Evolutionary conservation across 2,888 invertebrate genomes (phyloP).

Genomic region (Rhopalosiphum nymphaeae): DNA sequence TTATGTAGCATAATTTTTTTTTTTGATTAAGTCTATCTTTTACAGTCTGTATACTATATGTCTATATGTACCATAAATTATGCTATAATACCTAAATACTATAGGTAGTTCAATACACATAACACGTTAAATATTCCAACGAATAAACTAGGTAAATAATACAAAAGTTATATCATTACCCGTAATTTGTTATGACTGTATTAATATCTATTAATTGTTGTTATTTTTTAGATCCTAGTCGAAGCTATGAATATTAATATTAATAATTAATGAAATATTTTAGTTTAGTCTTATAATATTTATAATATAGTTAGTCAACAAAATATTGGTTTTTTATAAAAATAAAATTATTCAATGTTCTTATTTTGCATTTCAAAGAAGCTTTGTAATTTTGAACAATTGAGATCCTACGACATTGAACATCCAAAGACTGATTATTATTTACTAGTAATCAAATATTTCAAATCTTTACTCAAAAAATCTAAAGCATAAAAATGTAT

Average conservation of each 20-base stretch:
- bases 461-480: background rate
- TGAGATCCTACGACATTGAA: background rate
- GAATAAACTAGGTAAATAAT: too few relatives aligned
- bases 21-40: too few relatives aligned
- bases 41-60: background rate
- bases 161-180: background rate
- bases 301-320: background rate
- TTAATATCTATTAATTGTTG: background rate
- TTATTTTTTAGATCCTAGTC: background rate
- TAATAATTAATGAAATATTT: background rate
- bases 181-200: too few relatives aligned
- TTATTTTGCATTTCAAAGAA: background rate
- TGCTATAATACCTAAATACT: too few relatives aligned
- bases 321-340: background rate
- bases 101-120: too few relatives aligned
- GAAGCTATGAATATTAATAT: background rate
- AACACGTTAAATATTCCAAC: too few relatives aligned
- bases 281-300: background rate
- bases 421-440: background rate
- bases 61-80: background rate
- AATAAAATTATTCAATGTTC: background rate
- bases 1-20: too few relatives aligned
- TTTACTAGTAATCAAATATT: background rate
- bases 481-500: background rate
- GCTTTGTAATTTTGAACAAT: conserved; percentile 11